Base-by-base conservation (phyloP, 2,797 vertebrate genomes). In the Sus cebifrons region DNA sequence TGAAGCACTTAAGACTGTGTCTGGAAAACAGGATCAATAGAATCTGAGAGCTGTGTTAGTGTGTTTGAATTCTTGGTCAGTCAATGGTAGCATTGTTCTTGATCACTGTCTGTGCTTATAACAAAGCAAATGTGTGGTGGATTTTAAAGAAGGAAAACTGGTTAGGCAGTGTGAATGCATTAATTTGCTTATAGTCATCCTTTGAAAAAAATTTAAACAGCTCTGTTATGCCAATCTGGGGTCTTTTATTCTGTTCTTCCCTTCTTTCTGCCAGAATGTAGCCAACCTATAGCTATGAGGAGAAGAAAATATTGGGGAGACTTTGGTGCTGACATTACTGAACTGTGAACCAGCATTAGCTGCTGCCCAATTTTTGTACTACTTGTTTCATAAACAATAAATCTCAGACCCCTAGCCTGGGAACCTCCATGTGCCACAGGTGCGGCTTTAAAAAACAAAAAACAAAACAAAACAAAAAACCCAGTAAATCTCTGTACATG, bases 1-100 rank as follows among this genome's bases (percentile, higher is more conserved):
- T 2, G 4, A 40, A n/a, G 25, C 6, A n/a, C 13, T 58, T 44
- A 20, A 23, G 0, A 10, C 3, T 67, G 8, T 6, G 5, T 4
- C 60, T 8, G 7, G 8, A 13, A 3, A 13, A 3, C 5, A 3
- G 4, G 15, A 27, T 10, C 40, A 16, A 18, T 15, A 25, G 12
- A 49, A 0, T 2, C 83, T 54, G 6, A 13, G 15, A 84, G 21
- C 3, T 56, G 65, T 21, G 0, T 4, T 21, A 54, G 8, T 25
- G n/a, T 11, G 4, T 36, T 91, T 81, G 20, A 62, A 0, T 25
- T 14, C 44, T 29, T 65, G 62, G 27, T 16, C 2, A 29, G 4
- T 60, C 56, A 67, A 0, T 17, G 14, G 23, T 6, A 64, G 12
- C 5, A 0, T 20, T 68, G 10, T 44, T 77, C 40, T 65, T 32